These are phyloP conservation scores for Phymanthus crucifer DNA, from an alignment of 92 coral and sea anemone species.

Conservation along the genomic window DNA sequence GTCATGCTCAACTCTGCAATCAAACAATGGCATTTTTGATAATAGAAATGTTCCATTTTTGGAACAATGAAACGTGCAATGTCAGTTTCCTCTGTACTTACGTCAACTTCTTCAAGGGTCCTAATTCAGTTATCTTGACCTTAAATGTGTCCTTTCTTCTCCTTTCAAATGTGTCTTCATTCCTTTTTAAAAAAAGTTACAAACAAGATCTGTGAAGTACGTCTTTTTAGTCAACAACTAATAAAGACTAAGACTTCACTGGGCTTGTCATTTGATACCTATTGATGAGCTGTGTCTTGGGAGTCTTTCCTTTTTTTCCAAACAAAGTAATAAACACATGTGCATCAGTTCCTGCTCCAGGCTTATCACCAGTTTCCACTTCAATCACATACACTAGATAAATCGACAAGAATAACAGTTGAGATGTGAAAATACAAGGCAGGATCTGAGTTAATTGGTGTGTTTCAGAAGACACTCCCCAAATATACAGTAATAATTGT, in stretches of 20 bases:
- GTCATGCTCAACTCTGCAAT: constrained; percentile 88
- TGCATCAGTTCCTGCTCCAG: constrained; percentile 99
- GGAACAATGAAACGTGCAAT: background rate
- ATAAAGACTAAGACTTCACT: no score
- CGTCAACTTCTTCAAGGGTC: constrained; percentile 79
- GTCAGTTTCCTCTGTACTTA: constrained; percentile 26
- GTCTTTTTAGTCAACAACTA: no score
- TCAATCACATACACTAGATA: constrained; percentile 82
- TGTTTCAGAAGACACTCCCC: background rate
- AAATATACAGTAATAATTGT: no score
- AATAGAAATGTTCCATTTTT: background rate
- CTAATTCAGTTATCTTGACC: constrained; percentile 80
- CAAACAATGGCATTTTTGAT: background rate
- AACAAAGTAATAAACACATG: constrained; percentile 90
- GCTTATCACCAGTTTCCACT: constrained; percentile 92
- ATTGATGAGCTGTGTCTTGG: constrained; percentile 89
- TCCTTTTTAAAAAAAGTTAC: constrained; percentile 33
- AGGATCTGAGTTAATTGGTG: background rate
- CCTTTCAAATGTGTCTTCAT: constrained; percentile 88
- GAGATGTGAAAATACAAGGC: background rate
- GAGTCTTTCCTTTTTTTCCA: constrained; percentile 90
- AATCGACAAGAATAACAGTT: background rate
- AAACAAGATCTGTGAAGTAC: background rate
- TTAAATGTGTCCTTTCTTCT: constrained; percentile 83
- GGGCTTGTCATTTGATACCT: constrained; percentile 47